Evolutionary conservation across 2,113 vertebrate genomes (phyloP).

Genomic region (Pomatorhinus ruficollis): DNA sequence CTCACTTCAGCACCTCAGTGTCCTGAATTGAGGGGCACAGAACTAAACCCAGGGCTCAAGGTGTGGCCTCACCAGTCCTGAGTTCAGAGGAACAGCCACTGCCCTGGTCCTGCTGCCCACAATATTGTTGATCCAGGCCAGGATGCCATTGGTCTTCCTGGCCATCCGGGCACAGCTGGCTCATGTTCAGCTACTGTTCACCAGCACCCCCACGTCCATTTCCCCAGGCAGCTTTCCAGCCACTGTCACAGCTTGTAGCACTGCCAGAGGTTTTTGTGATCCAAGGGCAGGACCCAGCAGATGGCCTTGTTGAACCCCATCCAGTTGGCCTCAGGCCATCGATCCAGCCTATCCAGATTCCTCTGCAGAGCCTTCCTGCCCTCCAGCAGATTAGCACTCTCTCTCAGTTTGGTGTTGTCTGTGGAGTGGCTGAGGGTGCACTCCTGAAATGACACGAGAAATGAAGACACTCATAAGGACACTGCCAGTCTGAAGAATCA

Average conservation of each 20-base stretch:
- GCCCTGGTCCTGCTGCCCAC: background rate
- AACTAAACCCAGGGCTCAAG: background rate
- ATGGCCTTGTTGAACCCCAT: background rate
- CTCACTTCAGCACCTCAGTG: fast-evolving
- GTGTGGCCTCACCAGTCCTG: background rate
- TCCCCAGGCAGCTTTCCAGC: background rate
- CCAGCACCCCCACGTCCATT: background rate
- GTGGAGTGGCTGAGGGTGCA: background rate
- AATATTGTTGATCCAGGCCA: background rate
- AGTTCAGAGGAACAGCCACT: background rate
- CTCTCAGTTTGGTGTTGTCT: background rate
- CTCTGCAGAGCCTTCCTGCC: background rate
- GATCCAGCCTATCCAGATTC: background rate
- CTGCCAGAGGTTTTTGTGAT: background rate
- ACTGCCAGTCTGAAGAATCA: background rate
- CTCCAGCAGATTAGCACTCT: background rate
- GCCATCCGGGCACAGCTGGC: background rate
- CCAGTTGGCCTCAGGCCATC: background rate
- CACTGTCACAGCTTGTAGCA: background rate
- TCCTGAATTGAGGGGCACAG: background rate
- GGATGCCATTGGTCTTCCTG: background rate
- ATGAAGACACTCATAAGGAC: background rate
- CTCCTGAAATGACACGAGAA: background rate
- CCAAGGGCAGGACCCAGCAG: background rate
- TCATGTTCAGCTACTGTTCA: background rate